Conservation (phyloP, 2,797 vertebrate genomes). For the Crypturellus tataupa region DNA sequence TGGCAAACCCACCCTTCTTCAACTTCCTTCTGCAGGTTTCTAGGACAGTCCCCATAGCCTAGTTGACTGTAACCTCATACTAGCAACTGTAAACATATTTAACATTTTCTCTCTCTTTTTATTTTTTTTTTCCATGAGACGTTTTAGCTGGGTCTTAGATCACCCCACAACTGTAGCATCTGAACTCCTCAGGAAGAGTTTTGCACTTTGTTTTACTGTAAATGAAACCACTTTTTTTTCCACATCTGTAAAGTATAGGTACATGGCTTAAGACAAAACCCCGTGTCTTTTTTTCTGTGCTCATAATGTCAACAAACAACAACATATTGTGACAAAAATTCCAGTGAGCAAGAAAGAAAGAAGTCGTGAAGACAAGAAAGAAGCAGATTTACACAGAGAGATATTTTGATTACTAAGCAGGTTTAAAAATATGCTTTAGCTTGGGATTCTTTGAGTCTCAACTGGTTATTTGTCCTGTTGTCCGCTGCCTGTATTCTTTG, state of each 20-base stretch:
- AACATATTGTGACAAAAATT: background rate
- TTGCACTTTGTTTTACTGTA: background rate
- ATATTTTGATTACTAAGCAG: constrained; percentile 51
- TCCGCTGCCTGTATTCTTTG: constrained; percentile 52
- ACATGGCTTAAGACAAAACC: background rate
- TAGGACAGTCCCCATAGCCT: background rate
- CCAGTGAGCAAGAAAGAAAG: background rate
- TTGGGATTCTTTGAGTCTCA: constrained; percentile 35
- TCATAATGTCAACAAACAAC: background rate
- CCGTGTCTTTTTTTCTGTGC: background rate
- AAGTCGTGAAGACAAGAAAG: background rate
- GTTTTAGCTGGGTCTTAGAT: background rate
- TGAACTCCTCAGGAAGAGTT: background rate
- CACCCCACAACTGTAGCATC: background rate
- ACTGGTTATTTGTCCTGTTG: constrained; percentile 34
- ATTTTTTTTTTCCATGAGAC: background rate
- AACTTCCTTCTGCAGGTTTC: background rate
- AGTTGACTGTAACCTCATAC: background rate
- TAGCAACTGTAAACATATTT: background rate
- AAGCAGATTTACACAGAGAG: background rate
- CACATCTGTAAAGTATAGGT: background rate
- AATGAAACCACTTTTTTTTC: background rate
- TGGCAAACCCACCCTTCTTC: too few relatives aligned
- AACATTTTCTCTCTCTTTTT: background rate
- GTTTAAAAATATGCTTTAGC: constrained; percentile 45